Base-by-base conservation (phyloP, 2,113 vertebrate species). In the Mohoua ochrocephala region DNA sequence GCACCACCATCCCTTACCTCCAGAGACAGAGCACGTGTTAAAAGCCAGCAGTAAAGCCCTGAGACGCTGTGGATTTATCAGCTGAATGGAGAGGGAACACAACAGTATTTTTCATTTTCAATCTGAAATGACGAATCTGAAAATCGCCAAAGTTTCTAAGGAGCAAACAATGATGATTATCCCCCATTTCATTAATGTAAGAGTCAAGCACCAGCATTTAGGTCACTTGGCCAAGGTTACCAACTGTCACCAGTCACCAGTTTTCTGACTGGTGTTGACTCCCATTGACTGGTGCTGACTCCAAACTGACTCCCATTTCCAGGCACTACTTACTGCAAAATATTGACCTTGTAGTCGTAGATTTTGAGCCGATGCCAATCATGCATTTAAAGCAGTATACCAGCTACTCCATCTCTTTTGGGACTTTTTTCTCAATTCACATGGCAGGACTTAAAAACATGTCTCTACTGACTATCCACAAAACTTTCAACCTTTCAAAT, bases 21-120 rank as follows among this genome's bases (percentile, higher is more conserved):
- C 1, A 6, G 53, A 65, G 39, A 50, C 4, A 23, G 12, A 75
- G 30, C 10, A 35, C 0, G 0, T 4, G 5, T 35, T 24, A 57
- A 42, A 65, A 84, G 47, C 35, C 31, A 44, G 22, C 31, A 75
- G 8, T 15, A 84, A 84, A 82, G 44, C 22, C 31, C 28, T 16
- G n/a, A 2, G 1, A 21, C 14, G 10, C 23, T 49, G 39, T 27
- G n/a, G 50, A 59, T 22, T 6, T 15, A 63, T 41, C 54, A 81
- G 35, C 27, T 84, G 83, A 88, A 61, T 0, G 2, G 27, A 73
- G 14, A 24, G 11, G 27, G 6, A 88, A 53, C 30, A 44, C 18
- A 64, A 15, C 11, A 33, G 23, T 5, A 27, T 37, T 87, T 70
- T 67, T 47, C 14, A 63, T 60, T 89, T 75, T 60, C 22, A 64